phyloP scores from a whole-genome alignment of 2,888 invertebrate genomes.

The Aplocera efformata region DNA sequence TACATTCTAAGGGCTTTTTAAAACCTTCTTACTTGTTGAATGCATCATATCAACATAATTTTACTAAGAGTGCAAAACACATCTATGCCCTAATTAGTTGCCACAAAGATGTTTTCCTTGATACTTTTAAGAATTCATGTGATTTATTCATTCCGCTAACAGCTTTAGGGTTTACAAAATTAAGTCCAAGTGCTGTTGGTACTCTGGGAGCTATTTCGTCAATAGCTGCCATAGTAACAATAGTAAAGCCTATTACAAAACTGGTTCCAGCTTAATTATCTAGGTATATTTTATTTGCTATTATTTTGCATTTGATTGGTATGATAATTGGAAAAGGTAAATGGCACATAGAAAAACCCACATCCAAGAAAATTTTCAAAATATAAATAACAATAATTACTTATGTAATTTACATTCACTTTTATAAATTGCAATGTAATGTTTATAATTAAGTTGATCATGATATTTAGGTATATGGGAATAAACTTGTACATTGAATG shows the following conservation, averaged over 20 bases:
- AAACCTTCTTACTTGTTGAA: conserved; percentile 63
- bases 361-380: no score
- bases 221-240: conserved; percentile 86
- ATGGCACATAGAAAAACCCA: no score
- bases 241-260: conserved; percentile 89
- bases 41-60: conserved; percentile 48
- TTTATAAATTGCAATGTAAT: no score
- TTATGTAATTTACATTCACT: no score
- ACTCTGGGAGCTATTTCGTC: conserved; percentile 90
- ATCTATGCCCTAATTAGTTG: conserved; percentile 52
- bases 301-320: not conserved
- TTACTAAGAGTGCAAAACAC: conserved; percentile 47
- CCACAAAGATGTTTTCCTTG: conserved; percentile 86
- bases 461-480: no score
- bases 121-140: conserved; percentile 91
- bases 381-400: no score
- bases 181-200: conserved; percentile 90
- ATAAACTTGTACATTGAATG: no score
- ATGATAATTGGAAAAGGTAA: no score
- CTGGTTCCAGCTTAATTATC: conserved; percentile 78
- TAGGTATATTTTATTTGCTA: not conserved
- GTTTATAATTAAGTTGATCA: no score
- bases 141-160: conserved; percentile 93
- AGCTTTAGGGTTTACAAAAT: conserved; percentile 87
- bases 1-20: conserved; percentile 58